Evolutionary conservation across 2,888 invertebrate genomes (phyloP).

Genomic region (Eubasilissa splendida): DNA sequence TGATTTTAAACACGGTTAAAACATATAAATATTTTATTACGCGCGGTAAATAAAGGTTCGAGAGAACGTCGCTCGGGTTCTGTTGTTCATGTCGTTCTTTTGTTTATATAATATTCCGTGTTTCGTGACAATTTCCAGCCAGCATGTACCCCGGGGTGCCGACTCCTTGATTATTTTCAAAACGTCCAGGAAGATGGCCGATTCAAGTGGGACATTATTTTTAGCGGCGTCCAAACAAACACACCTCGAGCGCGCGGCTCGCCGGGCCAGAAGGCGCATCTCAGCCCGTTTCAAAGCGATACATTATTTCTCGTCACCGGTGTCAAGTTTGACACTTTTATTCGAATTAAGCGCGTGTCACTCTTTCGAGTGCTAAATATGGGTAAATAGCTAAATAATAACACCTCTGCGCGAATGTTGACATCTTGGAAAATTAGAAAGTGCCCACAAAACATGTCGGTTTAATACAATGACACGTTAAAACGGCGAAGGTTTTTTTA

Average conservation of each 20-base stretch:
- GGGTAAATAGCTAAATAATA: no score
- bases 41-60: neutral
- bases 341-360: neutral
- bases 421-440: neutral
- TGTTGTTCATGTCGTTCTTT: no score
- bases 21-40: no score
- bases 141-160: conserved; percentile 1
- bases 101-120: neutral
- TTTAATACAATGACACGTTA: no score
- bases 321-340: conserved; percentile 16
- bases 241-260: conserved; percentile 24
- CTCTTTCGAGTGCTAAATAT: no score
- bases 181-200: conserved; percentile 9
- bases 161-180: conserved; percentile 6
- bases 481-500: no score
- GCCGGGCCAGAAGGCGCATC: neutral
- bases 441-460: neutral
- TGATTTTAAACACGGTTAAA: neutral
- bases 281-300: conserved; percentile 10
- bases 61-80: no score
- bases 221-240: conserved; percentile 43
- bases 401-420: neutral
- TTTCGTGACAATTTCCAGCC: neutral
- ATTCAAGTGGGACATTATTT: conserved; percentile 51
- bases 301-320: conserved; percentile 4